Evolutionary conservation across 2,113 vertebrate species (phyloP).

Genomic region (Pseudorectes ferrugineus): DNA sequence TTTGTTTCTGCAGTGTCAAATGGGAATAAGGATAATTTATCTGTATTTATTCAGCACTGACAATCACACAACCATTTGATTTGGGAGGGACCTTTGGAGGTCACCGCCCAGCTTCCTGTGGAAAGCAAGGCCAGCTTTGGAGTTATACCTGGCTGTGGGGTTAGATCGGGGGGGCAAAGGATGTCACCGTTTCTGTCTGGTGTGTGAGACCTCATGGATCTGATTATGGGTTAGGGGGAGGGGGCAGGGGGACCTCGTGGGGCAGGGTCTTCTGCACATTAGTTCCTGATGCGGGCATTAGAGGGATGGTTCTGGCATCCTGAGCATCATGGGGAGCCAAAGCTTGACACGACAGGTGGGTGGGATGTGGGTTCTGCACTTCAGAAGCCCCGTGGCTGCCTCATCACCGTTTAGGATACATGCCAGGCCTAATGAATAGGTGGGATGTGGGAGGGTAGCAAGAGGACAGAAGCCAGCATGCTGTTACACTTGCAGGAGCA

Average conservation of each 20-base stretch:
- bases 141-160: neutral
- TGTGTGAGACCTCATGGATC: neutral
- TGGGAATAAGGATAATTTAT: neutral
- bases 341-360: neutral
- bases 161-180: neutral
- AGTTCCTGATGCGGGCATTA: too few relatives aligned
- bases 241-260: accelerated
- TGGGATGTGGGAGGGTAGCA: neutral
- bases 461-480: neutral
- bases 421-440: neutral
- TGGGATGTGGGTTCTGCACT: neutral
- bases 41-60: neutral
- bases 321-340: too few relatives aligned
- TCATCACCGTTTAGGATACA: neutral
- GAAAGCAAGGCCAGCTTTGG: neutral
- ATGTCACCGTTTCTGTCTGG: neutral
- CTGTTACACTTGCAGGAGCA: neutral
- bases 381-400: neutral
- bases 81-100: neutral
- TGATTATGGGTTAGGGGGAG: neutral
- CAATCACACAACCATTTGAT: neutral
- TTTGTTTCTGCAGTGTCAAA: neutral
- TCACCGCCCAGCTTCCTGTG: neutral
- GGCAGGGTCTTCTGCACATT: neutral
- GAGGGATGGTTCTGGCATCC: neutral